Conservation (phyloP, 2,888 invertebrate genomes). For the Gandaritis pyraliata region DNA sequence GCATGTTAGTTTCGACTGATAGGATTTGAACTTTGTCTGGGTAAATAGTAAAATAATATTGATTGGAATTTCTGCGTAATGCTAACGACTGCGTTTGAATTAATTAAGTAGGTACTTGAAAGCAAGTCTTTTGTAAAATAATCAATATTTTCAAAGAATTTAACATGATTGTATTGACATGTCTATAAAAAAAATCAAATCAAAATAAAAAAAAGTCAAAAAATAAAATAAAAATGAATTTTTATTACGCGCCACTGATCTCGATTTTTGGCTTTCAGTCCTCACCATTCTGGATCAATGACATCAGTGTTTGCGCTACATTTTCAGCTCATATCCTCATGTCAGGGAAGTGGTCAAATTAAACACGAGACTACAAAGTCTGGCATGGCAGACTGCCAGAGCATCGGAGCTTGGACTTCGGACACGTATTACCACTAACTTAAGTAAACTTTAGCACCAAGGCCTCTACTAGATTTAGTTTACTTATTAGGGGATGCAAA, state of each 20-base stretch:
- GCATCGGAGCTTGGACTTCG: conserved; percentile 1
- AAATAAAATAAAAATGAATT: too few relatives aligned
- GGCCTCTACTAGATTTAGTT: conserved; percentile 3
- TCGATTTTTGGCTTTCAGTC: too few relatives aligned
- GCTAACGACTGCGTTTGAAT: neutral
- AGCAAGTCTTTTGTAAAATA: too few relatives aligned
- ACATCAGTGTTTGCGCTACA: too few relatives aligned
- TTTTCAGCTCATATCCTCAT: neutral
- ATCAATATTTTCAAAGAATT: too few relatives aligned
- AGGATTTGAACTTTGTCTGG: conserved; percentile 2
- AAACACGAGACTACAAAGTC: neutral
- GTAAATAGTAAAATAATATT: neutral
- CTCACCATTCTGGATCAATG: too few relatives aligned
- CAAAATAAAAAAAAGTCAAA: too few relatives aligned
- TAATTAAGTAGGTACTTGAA: too few relatives aligned
- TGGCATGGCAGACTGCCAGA: conserved; percentile 11
- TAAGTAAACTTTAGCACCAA: conserved; percentile 14
- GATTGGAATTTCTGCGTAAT: conserved; percentile 4
- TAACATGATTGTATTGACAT: too few relatives aligned
- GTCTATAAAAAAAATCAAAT: too few relatives aligned
- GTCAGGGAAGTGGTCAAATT: conserved; percentile 5
- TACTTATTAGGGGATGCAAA: conserved; percentile 9
- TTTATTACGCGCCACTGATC: too few relatives aligned
- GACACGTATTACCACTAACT: conserved; percentile 24
- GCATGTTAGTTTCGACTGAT: conserved; percentile 1